These are phyloP conservation scores for Xanthia icteritia DNA, from an alignment of 2,888 invertebrate species.

Conservation along the genomic window DNA sequence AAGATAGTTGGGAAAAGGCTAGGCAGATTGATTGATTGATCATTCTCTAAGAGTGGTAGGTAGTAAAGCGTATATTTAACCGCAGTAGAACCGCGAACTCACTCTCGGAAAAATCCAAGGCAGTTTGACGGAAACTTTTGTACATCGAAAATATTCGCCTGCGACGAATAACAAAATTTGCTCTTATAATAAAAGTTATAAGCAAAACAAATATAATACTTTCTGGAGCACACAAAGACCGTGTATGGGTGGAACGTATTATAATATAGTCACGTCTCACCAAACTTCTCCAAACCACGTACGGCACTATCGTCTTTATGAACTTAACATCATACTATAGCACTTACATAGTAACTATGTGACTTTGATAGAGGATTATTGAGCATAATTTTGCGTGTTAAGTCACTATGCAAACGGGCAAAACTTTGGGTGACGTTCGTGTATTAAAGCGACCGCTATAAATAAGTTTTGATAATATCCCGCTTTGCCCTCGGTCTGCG, in stretches of 20 bases:
- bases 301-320: constrained; percentile 60
- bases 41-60: too few species aligned
- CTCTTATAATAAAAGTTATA: constrained; percentile 34
- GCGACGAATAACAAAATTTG: constrained; percentile 27
- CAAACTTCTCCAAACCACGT: constrained; percentile 59
- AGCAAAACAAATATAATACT: constrained; percentile 49
- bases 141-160: constrained; percentile 18
- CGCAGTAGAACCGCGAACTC: rapidly evolving
- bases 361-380: constrained; percentile 65
- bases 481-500: constrained; percentile 39
- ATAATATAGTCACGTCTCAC: constrained; percentile 52
- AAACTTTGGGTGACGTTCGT: constrained; percentile 57
- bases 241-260: constrained; percentile 27
- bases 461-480: constrained; percentile 60
- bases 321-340: constrained; percentile 56
- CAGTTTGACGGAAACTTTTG: not conserved
- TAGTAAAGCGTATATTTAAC: too few species aligned
- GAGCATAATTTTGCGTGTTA: constrained; percentile 59
- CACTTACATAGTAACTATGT: constrained; percentile 49
- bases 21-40: too few species aligned
- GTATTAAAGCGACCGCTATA: constrained; percentile 53
- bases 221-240: constrained; percentile 23
- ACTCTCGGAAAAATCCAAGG: not conserved
- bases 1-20: too few species aligned
- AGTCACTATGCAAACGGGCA: constrained; percentile 50